Percentiles rank a stretch among this genome's conserved stretches.
Conservation (phyloP, 2,797 vertebrate species). For the Yasuhikotakia modesta region DNA sequence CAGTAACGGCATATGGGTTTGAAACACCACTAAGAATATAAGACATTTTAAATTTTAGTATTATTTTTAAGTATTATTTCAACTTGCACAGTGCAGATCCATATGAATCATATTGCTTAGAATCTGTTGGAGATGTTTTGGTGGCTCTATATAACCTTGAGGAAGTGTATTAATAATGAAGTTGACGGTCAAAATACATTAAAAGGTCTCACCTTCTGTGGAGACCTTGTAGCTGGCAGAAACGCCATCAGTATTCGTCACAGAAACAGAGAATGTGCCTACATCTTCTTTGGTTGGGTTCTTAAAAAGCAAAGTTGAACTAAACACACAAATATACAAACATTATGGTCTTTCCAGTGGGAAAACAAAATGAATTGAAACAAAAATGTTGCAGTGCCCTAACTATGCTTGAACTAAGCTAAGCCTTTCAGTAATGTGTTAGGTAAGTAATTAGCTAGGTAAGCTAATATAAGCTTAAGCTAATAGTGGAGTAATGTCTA, state of each 20-base stretch:
- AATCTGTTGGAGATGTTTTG: slow-evolving; percentile 32
- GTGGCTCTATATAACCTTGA: slow-evolving; percentile 18
- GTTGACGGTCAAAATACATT: slow-evolving; percentile 43
- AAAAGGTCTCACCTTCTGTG: slow-evolving; percentile 79
- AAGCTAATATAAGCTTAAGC: background rate
- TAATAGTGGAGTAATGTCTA: background rate
- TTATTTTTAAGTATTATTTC: too few relatives aligned
- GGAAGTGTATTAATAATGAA: slow-evolving; percentile 37
- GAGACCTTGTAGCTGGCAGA: slow-evolving; percentile 87
- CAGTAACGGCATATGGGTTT: too few relatives aligned
- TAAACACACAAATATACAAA: slow-evolving; percentile 63
- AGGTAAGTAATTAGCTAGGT: too few relatives aligned
- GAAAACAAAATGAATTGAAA: slow-evolving; percentile 20
- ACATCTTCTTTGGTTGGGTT: slow-evolving; percentile 85
- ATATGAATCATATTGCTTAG: slow-evolving; percentile 7
- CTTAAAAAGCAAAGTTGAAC: slow-evolving; percentile 90
- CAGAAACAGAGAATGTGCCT: slow-evolving; percentile 87
- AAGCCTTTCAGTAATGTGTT: background rate
- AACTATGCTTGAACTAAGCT: slow-evolving; percentile 27
- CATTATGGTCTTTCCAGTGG: slow-evolving; percentile 27
- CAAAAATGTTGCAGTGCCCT: background rate
- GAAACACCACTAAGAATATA: too few relatives aligned
- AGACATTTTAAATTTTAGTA: background rate
- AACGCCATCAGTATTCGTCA: slow-evolving; percentile 88
- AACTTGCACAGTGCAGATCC: background rate